Base-by-base conservation (phyloP, 1,140 invertebrate species). In the Caenorhabditis tropicalis region DNA sequence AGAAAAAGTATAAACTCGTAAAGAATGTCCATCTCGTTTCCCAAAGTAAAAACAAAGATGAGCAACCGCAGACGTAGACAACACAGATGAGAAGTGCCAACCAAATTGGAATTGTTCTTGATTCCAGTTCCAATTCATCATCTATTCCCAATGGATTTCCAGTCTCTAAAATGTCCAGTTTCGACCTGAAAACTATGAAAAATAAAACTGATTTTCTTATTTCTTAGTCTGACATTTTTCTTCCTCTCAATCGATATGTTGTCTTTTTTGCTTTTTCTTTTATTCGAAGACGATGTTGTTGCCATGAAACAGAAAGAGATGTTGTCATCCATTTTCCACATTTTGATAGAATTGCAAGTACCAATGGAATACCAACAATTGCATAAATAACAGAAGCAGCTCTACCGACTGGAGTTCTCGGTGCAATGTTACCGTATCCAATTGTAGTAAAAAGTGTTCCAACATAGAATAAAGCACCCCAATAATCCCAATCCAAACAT, bases 371-470 rank as follows among this genome's bases (percentile, higher is more conserved):
- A 80, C 97, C 97, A 82, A 98, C 94, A 65, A 97, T 94, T 5
- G 96, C 96, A 89, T 98, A 98, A 9, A 96, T 92, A 82, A 99
- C 97, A 0, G 96, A 97, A 7, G 96, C 93, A 0, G 95, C 94
- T 88, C 94, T 93, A 43, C 97, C 97, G 1, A 94, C 93, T 1
- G 92, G 94, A 9, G 97, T 98, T 81, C 94, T 94, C 0, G 97
- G 96, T 43, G 94, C 94, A 85, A 98, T 95, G 91, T 98, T 95
- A 65, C 96, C 96, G 92, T 98, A 98, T 89, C 96, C 86, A n/a
- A 98, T 98, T 27, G 96, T 98, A 19, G 96, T 96, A 87, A 97
- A 93, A 86, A 98, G 93, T 80, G 96, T 97, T 88, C 96, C 93
- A 90, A 95, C 96, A 92, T 96, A 98, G 83, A 97, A 94, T 81